These are phyloP conservation scores for Taurulus bubalis DNA, from an alignment of 2,113 vertebrate species.

Conservation along the genomic window DNA sequence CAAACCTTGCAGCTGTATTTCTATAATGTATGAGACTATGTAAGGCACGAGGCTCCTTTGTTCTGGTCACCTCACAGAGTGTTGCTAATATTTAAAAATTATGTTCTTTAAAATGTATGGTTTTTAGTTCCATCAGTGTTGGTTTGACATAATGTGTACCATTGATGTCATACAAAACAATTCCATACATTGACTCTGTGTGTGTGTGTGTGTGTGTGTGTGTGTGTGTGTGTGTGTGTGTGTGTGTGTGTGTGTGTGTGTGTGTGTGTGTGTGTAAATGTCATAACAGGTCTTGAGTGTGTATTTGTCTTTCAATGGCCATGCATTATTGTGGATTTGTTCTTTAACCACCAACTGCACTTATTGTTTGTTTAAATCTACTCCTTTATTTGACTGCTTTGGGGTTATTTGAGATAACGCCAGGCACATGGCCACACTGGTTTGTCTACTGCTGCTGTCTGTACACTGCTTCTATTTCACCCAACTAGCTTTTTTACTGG, in stretches of 20 bases:
- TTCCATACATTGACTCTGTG: background rate
- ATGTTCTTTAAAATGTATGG: background rate
- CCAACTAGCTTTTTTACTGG: constrained; percentile 36
- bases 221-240: background rate
- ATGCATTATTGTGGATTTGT: constrained; percentile 18
- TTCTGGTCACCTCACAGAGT: constrained; percentile 1
- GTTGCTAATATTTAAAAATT: background rate
- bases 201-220: background rate
- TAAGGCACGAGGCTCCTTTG: constrained; percentile 17
- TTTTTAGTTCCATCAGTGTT: background rate
- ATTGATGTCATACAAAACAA: background rate
- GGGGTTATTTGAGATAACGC: background rate
- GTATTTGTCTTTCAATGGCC: constrained; percentile 12
- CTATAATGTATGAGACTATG: constrained; percentile 27
- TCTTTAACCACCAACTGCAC: background rate
- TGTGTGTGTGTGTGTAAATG: background rate
- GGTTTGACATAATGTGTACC: background rate
- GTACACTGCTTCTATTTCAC: constrained; percentile 23
- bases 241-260: too few relatives aligned
- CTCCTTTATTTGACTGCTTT: constrained; percentile 3
- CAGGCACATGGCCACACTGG: background rate
- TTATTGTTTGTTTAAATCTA: background rate
- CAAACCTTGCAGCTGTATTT: constrained; percentile 23
- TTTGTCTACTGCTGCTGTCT: constrained; percentile 12
- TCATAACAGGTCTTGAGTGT: background rate